These are phyloP conservation scores for Melitaea athalia DNA, from an alignment of 2,888 invertebrate species.

Conservation along the genomic window DNA sequence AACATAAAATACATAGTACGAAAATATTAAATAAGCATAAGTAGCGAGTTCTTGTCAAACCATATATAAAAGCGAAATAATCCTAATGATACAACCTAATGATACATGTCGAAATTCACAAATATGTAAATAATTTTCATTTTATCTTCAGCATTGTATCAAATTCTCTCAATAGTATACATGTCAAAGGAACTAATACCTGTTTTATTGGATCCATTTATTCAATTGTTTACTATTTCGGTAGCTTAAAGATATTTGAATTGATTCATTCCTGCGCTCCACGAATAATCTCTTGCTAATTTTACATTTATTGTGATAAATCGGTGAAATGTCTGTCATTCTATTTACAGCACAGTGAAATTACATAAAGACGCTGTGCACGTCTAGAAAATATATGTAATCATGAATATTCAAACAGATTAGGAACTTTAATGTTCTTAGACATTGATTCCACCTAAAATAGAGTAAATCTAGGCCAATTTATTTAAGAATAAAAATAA, in stretches of 20 bases:
- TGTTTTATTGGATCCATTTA: neutral
- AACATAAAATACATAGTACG: too few relatives aligned
- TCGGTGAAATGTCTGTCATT: neutral
- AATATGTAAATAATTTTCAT: constrained; percentile 10
- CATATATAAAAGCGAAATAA: too few relatives aligned
- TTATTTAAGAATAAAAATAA: too few relatives aligned
- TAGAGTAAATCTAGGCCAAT: too few relatives aligned
- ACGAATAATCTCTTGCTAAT: neutral
- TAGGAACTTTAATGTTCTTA: too few relatives aligned
- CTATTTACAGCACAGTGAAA: neutral
- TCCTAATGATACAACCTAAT: neutral
- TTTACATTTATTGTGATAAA: neutral
- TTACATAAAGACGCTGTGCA: neutral
- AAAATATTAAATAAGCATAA: too few relatives aligned
- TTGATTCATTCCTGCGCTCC: neutral
- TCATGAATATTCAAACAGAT: too few relatives aligned
- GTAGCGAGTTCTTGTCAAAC: too few relatives aligned
- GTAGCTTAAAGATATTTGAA: neutral
- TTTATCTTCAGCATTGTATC: constrained; percentile 14
- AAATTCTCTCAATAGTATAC: constrained; percentile 21
- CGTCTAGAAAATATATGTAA: too few relatives aligned
- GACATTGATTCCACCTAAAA: too few relatives aligned
- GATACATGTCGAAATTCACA: neutral
- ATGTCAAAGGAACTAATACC: constrained; percentile 8
- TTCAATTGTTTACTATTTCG: neutral